Conservation (phyloP, 2,797 vertebrate genomes). For the Tangara arthus region DNA sequence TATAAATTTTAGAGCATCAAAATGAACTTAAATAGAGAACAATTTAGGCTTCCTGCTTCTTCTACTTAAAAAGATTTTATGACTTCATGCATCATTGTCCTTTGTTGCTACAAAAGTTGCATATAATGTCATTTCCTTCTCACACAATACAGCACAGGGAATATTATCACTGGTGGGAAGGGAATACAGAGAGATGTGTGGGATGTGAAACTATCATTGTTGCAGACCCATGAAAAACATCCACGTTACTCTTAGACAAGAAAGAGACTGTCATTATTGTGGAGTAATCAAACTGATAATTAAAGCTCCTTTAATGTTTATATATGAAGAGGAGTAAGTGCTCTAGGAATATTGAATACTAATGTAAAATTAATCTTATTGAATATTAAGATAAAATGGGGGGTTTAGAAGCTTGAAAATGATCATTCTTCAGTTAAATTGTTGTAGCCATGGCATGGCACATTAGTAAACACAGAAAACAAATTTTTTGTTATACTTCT, state of each 20-base stretch:
- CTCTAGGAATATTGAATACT: background rate
- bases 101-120: background rate
- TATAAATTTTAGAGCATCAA: background rate
- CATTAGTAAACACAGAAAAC: background rate
- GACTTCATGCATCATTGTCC: background rate
- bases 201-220: background rate
- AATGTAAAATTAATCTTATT: background rate
- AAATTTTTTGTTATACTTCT: background rate
- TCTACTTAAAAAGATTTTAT: background rate
- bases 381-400: background rate
- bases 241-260: background rate
- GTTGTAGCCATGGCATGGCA: fast-evolving
- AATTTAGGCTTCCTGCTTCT: background rate
- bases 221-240: background rate
- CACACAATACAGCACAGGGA: background rate
- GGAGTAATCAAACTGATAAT: background rate
- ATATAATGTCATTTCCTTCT: background rate
- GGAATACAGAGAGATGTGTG: background rate
- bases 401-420: background rate
- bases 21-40: background rate
- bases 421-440: background rate
- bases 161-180: background rate
- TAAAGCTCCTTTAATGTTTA: background rate
- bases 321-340: background rate
- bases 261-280: background rate